Evolutionary conservation across 2,888 invertebrate genomes (phyloP).

Genomic region (Tolmerus cingulatus): DNA sequence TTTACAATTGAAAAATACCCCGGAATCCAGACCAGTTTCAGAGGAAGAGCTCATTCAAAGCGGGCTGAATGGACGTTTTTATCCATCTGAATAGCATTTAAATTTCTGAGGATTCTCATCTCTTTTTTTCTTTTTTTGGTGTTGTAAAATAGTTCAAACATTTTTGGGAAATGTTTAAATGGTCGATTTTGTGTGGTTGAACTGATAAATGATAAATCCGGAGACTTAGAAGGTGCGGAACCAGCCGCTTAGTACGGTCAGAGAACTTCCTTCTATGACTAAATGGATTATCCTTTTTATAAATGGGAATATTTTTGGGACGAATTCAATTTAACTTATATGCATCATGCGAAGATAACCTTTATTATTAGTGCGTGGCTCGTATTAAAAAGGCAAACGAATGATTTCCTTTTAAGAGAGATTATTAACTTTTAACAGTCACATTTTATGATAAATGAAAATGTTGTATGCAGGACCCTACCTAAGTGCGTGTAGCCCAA

Average conservation of each 20-base stretch:
- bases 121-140: background rate
- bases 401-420: too few species aligned
- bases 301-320: background rate
- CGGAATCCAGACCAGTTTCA: background rate
- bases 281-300: background rate
- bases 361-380: background rate
- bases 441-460: too few species aligned
- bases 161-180: background rate
- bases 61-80: background rate
- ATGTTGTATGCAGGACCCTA: too few species aligned
- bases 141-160: background rate
- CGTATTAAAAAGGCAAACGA: background rate
- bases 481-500: too few species aligned
- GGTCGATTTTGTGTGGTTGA: background rate
- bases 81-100: background rate
- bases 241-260: background rate
- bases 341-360: background rate
- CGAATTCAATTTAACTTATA: background rate
- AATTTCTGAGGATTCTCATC: background rate
- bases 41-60: background rate
- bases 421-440: too few species aligned
- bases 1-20: background rate
- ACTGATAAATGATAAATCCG: background rate
- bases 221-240: too few species aligned
- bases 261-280: background rate